Evolutionary conservation across 2,113 vertebrate genomes (phyloP).

Genomic region (Saccopteryx bilineata): DNA sequence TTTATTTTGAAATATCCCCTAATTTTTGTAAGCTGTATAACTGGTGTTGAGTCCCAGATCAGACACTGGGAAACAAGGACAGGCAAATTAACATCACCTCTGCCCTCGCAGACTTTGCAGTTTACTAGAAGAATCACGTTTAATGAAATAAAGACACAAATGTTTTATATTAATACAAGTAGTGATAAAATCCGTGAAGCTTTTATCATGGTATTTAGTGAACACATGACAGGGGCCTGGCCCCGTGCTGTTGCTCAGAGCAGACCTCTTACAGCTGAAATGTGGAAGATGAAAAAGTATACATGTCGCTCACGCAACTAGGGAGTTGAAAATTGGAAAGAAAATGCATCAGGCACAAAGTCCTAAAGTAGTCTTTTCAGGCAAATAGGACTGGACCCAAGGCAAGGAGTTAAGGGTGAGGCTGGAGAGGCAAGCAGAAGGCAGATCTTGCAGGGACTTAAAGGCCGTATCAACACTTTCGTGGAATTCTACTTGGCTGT

Average conservation of each 20-base stretch:
- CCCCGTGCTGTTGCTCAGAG: neutral
- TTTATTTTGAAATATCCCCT: no score
- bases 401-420: neutral
- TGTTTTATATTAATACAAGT: neutral
- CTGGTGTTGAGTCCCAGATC: neutral
- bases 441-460: neutral
- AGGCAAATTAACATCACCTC: neutral
- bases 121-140: neutral
- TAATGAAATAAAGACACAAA: neutral
- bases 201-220: neutral
- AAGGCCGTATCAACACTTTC: neutral
- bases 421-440: neutral
- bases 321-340: neutral
- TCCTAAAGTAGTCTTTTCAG: neutral
- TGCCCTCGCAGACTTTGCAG: neutral
- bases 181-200: neutral
- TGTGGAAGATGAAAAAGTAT: no score
- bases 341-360: neutral
- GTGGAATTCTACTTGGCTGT: neutral
- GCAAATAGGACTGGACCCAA: neutral
- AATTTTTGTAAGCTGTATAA: no score
- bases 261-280: neutral
- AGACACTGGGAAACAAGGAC: neutral
- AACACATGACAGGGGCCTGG: neutral
- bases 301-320: neutral